Evolutionary conservation across 2,797 vertebrate genomes (phyloP).

Genomic region (Neostethus bicornis): DNA sequence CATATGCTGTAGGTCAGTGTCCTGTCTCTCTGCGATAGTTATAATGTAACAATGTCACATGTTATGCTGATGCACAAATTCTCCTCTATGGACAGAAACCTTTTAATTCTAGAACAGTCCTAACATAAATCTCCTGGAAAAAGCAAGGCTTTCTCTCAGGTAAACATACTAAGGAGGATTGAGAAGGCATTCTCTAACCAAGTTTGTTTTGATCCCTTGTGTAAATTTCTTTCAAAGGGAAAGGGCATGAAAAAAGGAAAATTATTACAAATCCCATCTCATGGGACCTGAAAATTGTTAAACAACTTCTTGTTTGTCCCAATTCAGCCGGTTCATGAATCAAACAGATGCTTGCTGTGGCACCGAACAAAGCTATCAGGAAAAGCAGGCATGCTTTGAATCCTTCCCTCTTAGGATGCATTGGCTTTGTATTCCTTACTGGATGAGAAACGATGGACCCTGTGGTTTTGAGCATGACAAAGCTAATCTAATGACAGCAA

Average conservation of each 20-base stretch:
- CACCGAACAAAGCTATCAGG: slow-evolving; percentile 79
- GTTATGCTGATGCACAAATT: too few relatives aligned
- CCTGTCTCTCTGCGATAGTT: not conserved
- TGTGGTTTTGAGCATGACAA: slow-evolving; percentile 72
- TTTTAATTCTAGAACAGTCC: slow-evolving; percentile 27
- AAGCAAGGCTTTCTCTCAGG: slow-evolving; percentile 55
- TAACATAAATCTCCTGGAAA: slow-evolving; percentile 41
- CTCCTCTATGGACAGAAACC: slow-evolving; percentile 16
- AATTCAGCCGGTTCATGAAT: slow-evolving; percentile 69
- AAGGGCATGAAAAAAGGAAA: slow-evolving; percentile 67
- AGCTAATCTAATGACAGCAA: slow-evolving; percentile 70
- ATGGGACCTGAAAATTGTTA: slow-evolving; percentile 49
- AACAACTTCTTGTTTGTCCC: slow-evolving; percentile 63
- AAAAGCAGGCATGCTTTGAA: slow-evolving; percentile 74
- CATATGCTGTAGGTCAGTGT: not conserved
- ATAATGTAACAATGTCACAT: not conserved
- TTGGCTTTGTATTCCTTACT: slow-evolving; percentile 59
- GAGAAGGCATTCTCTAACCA: slow-evolving; percentile 43
- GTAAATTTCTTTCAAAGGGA: slow-evolving; percentile 60
- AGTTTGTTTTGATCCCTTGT: slow-evolving; percentile 59
- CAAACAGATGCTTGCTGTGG: slow-evolving; percentile 64
- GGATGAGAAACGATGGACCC: slow-evolving; percentile 58
- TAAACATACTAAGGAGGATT: slow-evolving; percentile 40
- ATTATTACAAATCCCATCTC: slow-evolving; percentile 65
- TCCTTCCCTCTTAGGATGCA: slow-evolving; percentile 67